These are phyloP conservation scores for Agrotis exclamationis DNA, from an alignment of 2,888 invertebrate genomes.

Conservation along the genomic window DNA sequence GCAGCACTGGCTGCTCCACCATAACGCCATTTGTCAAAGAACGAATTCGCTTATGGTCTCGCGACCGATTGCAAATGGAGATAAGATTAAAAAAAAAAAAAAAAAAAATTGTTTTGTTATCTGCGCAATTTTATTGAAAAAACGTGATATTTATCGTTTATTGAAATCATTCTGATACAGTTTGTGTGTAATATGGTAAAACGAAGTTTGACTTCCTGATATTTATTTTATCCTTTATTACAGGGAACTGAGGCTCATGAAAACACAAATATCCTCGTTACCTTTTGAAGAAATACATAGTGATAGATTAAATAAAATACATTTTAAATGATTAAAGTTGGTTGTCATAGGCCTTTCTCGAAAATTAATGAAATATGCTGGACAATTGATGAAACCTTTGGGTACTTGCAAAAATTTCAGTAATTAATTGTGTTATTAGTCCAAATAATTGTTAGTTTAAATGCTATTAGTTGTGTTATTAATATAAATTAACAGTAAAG, in stretches of 20 bases:
- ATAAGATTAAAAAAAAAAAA: no score
- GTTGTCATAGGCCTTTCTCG: background rate
- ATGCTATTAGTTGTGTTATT: no score
- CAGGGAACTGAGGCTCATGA: no score
- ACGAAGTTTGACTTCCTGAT: background rate
- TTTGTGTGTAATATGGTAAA: background rate
- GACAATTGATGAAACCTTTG: background rate
- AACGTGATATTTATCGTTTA: background rate
- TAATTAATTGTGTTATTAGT: constrained; percentile 2
- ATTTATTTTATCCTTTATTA: background rate
- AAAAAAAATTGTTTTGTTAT: constrained; percentile 2
- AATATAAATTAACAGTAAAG: background rate
- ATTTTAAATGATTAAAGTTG: no score
- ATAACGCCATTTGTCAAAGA: no score
- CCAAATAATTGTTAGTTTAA: no score
- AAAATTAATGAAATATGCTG: background rate
- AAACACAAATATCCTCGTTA: no score
- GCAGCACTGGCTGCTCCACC: no score
- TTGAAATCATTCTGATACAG: background rate
- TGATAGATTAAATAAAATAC: no score
- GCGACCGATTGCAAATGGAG: no score
- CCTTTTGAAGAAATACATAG: no score
- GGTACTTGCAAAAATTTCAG: background rate
- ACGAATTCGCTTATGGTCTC: no score
- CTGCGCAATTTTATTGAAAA: background rate